Conservation (phyloP, 2,797 vertebrate species). For the Eptatretus atami region DNA sequence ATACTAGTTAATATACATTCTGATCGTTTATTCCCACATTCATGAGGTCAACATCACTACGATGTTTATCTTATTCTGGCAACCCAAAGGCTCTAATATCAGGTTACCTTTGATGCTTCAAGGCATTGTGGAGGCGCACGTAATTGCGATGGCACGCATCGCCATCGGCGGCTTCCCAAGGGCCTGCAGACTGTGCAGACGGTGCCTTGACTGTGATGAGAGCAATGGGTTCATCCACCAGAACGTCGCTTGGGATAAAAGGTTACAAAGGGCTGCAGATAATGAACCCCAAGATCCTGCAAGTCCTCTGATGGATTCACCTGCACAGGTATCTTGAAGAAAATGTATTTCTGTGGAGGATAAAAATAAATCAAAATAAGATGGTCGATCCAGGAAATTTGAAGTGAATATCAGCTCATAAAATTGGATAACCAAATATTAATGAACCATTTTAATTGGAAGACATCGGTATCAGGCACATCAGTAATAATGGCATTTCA, state of each 20-base stretch:
- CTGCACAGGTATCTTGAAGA: slow-evolving; percentile 47
- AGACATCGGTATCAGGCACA: no score
- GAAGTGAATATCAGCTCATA: no score
- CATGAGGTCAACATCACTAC: no score
- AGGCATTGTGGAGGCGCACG: slow-evolving; percentile 36
- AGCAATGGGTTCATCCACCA: slow-evolving; percentile 99
- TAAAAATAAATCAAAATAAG: neutral
- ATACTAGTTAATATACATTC: no score
- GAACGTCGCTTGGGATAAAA: slow-evolving; percentile 82
- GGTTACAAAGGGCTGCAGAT: slow-evolving; percentile 79
- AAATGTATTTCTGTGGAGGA: slow-evolving; percentile 48
- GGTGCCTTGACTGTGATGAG: slow-evolving; percentile 37
- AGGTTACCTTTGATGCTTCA: slow-evolving; percentile 40
- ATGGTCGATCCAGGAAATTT: no score
- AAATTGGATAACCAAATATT: no score
- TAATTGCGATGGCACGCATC: slow-evolving; percentile 86
- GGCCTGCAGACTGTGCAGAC: slow-evolving; percentile 72
- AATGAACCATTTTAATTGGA: no score
- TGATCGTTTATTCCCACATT: no score
- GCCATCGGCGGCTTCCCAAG: slow-evolving; percentile 80
- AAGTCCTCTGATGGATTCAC: slow-evolving; percentile 88
- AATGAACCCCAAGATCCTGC: slow-evolving; percentile 73
- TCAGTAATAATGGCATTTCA: no score
- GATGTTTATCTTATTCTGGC: no score
- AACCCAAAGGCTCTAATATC: neutral